Conservation (phyloP, 2,888 invertebrate species). For the Ormyrus labotus region DNA sequence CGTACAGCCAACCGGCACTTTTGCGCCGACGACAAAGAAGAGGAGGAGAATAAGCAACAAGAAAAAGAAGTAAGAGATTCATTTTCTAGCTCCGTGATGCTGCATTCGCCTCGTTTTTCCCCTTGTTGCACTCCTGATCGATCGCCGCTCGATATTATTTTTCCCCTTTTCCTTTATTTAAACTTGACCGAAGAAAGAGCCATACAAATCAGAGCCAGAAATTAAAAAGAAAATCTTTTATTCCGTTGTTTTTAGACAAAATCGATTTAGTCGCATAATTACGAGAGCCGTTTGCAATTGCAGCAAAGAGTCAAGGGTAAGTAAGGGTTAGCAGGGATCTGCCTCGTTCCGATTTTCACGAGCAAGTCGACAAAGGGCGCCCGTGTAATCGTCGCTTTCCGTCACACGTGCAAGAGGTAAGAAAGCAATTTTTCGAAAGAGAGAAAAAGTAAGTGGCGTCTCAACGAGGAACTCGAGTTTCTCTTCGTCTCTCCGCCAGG, state of each 20-base stretch:
- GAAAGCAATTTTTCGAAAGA: neutral
- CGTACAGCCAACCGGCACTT: conserved; percentile 1
- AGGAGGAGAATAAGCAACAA: neutral
- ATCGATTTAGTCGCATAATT: too few species aligned
- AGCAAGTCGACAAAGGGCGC: conserved; percentile 7
- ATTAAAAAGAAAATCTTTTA: too few species aligned
- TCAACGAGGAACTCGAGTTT: neutral
- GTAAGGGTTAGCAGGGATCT: conserved; percentile 11
- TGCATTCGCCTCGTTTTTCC: conserved; percentile 24
- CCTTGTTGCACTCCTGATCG: neutral
- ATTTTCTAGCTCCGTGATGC: conserved; percentile 24
- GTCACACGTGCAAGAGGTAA: neutral
- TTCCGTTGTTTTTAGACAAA: too few species aligned
- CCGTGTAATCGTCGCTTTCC: neutral
- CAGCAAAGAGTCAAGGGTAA: neutral
- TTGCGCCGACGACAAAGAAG: too few species aligned
- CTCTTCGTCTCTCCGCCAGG: too few species aligned
- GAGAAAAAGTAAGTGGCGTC: conserved; percentile 5
- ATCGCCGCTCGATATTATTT: conserved; percentile 30
- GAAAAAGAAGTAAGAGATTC: conserved; percentile 37
- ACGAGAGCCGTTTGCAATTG: too few species aligned
- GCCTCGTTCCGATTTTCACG: conserved; percentile 34
- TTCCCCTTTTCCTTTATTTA: neutral
- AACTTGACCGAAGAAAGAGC: too few species aligned
- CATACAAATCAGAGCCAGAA: too few species aligned